Evolutionary conservation across 1,140 invertebrate species (phyloP).

Genomic region (Magallana gigas): DNA sequence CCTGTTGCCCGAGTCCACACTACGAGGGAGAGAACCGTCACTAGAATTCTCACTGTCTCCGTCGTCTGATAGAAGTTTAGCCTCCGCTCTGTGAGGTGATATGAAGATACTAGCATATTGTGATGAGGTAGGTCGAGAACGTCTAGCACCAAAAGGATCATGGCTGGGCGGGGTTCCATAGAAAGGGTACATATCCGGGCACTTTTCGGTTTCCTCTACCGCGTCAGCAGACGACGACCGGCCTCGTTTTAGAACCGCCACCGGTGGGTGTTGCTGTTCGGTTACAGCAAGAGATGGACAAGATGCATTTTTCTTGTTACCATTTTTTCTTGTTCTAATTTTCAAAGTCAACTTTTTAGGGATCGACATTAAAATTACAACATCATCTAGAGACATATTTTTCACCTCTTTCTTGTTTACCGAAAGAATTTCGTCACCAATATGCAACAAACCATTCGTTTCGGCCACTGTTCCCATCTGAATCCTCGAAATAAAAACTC

Average conservation of each 20-base stretch:
- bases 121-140: constrained; percentile 64
- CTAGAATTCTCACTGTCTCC: constrained; percentile 73
- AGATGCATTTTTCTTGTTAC: constrained; percentile 76
- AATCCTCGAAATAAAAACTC: constrained; percentile 99
- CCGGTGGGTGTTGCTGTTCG: constrained; percentile 88
- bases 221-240: constrained; percentile 74
- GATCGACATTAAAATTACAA: constrained; percentile 99
- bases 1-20: constrained; percentile 67
- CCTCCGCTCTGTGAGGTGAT: constrained; percentile 74
- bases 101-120: constrained; percentile 77
- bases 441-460: constrained; percentile 96
- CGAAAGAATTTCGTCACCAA: constrained; percentile 99
- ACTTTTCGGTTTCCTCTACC: constrained; percentile 89
- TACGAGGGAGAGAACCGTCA: constrained; percentile 73
- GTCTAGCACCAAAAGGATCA: constrained; percentile 62
- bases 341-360: constrained; percentile 95
- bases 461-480: constrained; percentile 88
- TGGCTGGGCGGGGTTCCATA: constrained; percentile 64
- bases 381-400: constrained; percentile 98
- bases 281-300: constrained; percentile 74
- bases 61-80: constrained; percentile 72
- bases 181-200: constrained; percentile 82
- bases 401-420: constrained; percentile 98
- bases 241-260: constrained; percentile 93
- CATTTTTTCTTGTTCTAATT: constrained; percentile 83